Conservation (phyloP, 1,140 invertebrate genomes). For the Oryctes rhinoceros region DNA sequence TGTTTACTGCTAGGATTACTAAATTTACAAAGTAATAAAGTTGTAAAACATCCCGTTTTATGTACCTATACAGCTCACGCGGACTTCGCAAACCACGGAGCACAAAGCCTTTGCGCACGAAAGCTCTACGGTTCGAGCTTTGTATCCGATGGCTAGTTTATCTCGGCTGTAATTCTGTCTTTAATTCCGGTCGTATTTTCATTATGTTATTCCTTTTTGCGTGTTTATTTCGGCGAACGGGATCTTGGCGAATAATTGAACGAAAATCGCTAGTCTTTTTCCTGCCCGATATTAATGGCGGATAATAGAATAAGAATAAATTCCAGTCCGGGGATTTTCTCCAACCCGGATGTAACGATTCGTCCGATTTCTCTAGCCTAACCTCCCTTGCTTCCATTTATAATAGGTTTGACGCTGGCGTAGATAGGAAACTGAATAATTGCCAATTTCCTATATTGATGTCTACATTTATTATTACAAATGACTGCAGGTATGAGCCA, state of each 20-base stretch:
- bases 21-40: constrained; percentile 39
- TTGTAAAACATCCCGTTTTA: constrained; percentile 34
- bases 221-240: constrained; percentile 25
- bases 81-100: neutral
- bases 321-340: neutral
- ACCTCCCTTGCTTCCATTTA: neutral
- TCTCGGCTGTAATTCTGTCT: constrained; percentile 39
- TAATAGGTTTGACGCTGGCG: constrained; percentile 10
- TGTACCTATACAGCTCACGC: neutral
- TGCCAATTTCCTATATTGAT: constrained; percentile 37
- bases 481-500: constrained; percentile 24
- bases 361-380: constrained; percentile 1
- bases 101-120: constrained; percentile 17
- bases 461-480: constrained; percentile 38
- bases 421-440: constrained; percentile 32
- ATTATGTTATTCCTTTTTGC: constrained; percentile 27
- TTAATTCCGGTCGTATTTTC: constrained; percentile 39
- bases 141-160: constrained; percentile 24
- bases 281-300: constrained; percentile 4
- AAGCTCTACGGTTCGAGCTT: neutral
- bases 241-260: constrained; percentile 14
- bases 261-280: constrained; percentile 1
- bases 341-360: neutral
- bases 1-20: neutral
- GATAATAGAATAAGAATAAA: constrained; percentile 32